Evolutionary conservation across 2,888 invertebrate species (phyloP).

Genomic region (Eledona agricola): DNA sequence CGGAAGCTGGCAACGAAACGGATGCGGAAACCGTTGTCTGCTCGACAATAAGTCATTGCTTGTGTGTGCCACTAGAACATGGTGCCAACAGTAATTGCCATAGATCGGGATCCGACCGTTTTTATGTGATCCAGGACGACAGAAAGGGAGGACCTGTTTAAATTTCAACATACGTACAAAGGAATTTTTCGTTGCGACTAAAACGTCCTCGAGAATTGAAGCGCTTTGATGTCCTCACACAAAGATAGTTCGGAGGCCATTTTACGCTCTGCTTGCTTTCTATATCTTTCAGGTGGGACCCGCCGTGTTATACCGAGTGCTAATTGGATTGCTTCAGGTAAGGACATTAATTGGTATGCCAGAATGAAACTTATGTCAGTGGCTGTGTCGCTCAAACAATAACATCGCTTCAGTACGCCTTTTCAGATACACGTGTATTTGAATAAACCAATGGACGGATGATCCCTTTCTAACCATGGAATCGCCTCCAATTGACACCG

Average conservation of each 20-base stretch:
- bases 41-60: slow-evolving; percentile 45
- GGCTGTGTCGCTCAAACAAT: too few relatives aligned
- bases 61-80: slow-evolving; percentile 10
- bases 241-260: slow-evolving; percentile 10
- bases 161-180: too few relatives aligned
- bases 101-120: too few relatives aligned
- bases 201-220: slow-evolving; percentile 2
- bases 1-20: slow-evolving; percentile 52
- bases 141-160: too few relatives aligned
- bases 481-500: too few relatives aligned
- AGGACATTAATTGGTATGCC: not conserved
- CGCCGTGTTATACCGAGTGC: not conserved
- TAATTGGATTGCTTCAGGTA: not conserved
- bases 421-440: too few relatives aligned
- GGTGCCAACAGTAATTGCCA: slow-evolving; percentile 1
- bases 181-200: too few relatives aligned
- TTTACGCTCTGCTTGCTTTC: slow-evolving; percentile 10
- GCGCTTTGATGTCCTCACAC: slow-evolving; percentile 17
- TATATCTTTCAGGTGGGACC: slow-evolving; percentile 2
- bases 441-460: too few relatives aligned
- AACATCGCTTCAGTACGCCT: too few relatives aligned
- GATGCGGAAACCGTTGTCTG: slow-evolving; percentile 53
- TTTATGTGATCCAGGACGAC: too few relatives aligned
- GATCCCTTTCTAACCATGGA: too few relatives aligned
- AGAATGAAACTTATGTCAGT: too few relatives aligned